A percentile compares a stretch with the other conserved stretches of the same genome.
These are phyloP conservation scores for Scytalopus superciliaris DNA, from an alignment of 2,113 vertebrate genomes.

Conservation along the genomic window DNA sequence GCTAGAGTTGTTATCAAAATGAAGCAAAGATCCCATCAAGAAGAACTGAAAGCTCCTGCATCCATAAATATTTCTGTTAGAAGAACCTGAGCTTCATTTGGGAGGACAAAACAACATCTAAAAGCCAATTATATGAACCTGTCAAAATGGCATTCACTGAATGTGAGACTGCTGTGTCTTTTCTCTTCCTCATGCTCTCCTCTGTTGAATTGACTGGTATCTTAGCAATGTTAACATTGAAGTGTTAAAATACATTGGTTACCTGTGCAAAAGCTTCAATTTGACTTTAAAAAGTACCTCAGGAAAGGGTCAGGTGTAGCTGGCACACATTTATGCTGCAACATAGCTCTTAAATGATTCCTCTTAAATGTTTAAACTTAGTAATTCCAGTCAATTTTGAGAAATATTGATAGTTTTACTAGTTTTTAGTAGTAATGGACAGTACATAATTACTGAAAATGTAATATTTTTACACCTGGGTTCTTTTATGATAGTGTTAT, in stretches of 20 bases:
- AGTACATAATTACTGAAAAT: slow-evolving; percentile 24
- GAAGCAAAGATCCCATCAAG: not conserved
- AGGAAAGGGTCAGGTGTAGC: not conserved
- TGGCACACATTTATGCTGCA: not conserved
- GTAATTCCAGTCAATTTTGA: slow-evolving; percentile 2
- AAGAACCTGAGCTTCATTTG: not conserved
- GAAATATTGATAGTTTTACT: slow-evolving; percentile 13
- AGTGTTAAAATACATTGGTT: not conserved
- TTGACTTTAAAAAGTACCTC: not conserved
- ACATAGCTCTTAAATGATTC: not conserved
- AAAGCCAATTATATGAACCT: not conserved
- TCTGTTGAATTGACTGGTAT: not conserved
- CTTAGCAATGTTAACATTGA: not conserved
- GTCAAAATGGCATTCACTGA: not conserved
- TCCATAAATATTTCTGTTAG: not conserved
- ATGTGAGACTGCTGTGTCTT: rapidly evolving
- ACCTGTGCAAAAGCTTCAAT: not conserved
- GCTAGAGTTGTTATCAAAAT: not conserved
- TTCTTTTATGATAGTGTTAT: slow-evolving; percentile 27
- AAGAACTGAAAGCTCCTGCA: not conserved
- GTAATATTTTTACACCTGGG: slow-evolving; percentile 66
- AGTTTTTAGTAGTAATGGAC: not conserved
- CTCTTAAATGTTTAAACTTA: slow-evolving; percentile 12
- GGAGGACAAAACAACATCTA: not conserved
- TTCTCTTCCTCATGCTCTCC: not conserved